Percentiles rank a stretch among this genome's conserved stretches.
phyloP scores from a whole-genome alignment of 1,140 invertebrate genomes.

The Lepidurus arcticus region DNA sequence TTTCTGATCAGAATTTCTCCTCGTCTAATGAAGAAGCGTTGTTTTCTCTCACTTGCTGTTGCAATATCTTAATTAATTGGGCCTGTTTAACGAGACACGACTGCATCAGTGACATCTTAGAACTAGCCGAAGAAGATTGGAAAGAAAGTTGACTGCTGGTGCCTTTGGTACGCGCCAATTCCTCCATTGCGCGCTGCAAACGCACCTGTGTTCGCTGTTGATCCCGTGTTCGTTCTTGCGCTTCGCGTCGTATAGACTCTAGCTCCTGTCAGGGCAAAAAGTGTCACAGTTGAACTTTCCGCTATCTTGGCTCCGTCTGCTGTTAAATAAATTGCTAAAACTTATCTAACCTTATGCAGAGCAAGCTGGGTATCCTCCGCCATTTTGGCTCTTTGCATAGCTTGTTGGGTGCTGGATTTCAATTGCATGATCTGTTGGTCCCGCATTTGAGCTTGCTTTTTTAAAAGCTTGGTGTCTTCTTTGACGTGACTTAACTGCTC shows the following conservation, averaged over 20 bases:
- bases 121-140: neutral
- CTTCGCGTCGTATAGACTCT: neutral
- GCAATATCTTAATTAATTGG: conserved; percentile 3
- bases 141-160: conserved; percentile 8
- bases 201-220: neutral
- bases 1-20: neutral
- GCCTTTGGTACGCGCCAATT: conserved; percentile 3
- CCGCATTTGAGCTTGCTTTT: conserved; percentile 13
- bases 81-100: conserved; percentile 11
- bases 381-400: conserved; percentile 21
- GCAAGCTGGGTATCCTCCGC: neutral
- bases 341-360: neutral
- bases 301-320: neutral
- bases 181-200: conserved; percentile 2
- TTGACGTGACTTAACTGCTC: conserved; percentile 1
- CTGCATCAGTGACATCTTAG: conserved; percentile 3
- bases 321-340: neutral
- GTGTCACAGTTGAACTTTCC: neutral
- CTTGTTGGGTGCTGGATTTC: conserved; percentile 3
- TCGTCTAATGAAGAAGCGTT: neutral
- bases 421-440: conserved; percentile 13
- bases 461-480: conserved; percentile 1
- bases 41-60: neutral
- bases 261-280: neutral
- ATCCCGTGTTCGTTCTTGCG: conserved; percentile 12